These are phyloP conservation scores for Pseudolaguvia tuberculata DNA, from an alignment of 2,113 vertebrate species.

Conservation along the genomic window DNA sequence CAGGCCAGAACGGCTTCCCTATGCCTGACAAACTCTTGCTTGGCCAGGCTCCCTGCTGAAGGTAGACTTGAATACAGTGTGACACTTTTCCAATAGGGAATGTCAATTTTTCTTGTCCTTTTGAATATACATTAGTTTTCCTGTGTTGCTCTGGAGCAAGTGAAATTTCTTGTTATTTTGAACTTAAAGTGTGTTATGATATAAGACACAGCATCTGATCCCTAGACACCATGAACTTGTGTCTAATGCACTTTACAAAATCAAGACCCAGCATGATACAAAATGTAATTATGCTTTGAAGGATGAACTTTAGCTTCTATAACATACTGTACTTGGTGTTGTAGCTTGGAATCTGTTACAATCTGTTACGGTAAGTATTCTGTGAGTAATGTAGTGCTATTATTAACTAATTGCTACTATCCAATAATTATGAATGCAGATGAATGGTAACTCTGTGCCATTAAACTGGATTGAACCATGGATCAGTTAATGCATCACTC, in stretches of 20 bases:
- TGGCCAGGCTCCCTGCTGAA: conserved; percentile 52
- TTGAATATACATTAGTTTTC: conserved; percentile 66
- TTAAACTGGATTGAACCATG: conserved; percentile 24
- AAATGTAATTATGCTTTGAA: neutral
- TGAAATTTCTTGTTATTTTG: conserved; percentile 44
- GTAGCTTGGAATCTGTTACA: neutral
- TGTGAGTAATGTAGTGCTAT: neutral
- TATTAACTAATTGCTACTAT: neutral
- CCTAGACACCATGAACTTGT: conserved; percentile 12
- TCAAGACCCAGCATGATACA: neutral
- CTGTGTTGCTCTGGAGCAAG: conserved; percentile 47
- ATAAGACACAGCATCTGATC: conserved; percentile 31
- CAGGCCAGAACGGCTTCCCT: conserved; percentile 52
- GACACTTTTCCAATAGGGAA: conserved; percentile 69
- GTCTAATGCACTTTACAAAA: conserved; percentile 26
- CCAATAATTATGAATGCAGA: neutral
- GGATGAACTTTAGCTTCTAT: conserved; percentile 9
- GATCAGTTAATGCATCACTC: conserved; percentile 32
- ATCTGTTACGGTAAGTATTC: neutral
- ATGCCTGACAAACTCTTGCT: conserved; percentile 43
- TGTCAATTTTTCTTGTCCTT: conserved; percentile 63
- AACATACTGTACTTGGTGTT: neutral
- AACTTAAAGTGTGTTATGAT: conserved; percentile 15
- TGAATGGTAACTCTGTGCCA: conserved; percentile 18
- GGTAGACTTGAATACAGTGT: conserved; percentile 60